Percentiles rank a stretch among this genome's conserved stretches.
phyloP scores from a whole-genome alignment of 1,140 invertebrate genomes.

The Radopholus similis region DNA sequence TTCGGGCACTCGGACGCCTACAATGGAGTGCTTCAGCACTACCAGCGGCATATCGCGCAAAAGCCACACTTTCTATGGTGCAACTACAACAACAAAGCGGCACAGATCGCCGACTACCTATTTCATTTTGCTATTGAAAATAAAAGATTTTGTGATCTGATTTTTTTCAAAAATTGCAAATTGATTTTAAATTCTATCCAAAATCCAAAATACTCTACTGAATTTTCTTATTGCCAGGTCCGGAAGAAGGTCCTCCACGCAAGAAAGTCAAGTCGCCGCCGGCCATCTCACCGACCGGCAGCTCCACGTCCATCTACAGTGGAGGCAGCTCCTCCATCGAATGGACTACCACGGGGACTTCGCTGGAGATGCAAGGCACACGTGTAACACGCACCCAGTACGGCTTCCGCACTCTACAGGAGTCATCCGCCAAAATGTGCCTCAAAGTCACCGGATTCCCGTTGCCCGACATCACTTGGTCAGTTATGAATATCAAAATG shows the following conservation, averaged over 20 bases:
- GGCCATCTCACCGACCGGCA: conserved; percentile 58
- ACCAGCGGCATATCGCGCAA: too few relatives aligned
- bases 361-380: conserved; percentile 59
- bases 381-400: conserved; percentile 60
- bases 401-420: conserved; percentile 75
- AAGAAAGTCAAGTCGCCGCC: conserved; percentile 60
- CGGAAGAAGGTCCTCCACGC: conserved; percentile 59
- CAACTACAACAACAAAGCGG: background rate
- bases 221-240: conserved; percentile 51
- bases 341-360: conserved; percentile 59
- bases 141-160: background rate
- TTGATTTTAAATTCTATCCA: background rate
- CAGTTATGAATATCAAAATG: conserved; percentile 7
- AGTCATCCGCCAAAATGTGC: conserved; percentile 90
- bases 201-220: too few relatives aligned
- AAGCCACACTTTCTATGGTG: too few relatives aligned
- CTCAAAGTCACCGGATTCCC: conserved; percentile 86
- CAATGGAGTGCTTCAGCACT: background rate
- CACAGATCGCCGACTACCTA: background rate
- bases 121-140: background rate
- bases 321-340: conserved; percentile 54
- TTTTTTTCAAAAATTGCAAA: background rate
- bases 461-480: conserved; percentile 79
- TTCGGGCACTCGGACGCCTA: background rate
- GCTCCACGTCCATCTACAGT: conserved; percentile 54